Evolutionary conservation across 2,888 invertebrate genomes (phyloP).

Genomic region (Tricholauxania praeusta): DNA sequence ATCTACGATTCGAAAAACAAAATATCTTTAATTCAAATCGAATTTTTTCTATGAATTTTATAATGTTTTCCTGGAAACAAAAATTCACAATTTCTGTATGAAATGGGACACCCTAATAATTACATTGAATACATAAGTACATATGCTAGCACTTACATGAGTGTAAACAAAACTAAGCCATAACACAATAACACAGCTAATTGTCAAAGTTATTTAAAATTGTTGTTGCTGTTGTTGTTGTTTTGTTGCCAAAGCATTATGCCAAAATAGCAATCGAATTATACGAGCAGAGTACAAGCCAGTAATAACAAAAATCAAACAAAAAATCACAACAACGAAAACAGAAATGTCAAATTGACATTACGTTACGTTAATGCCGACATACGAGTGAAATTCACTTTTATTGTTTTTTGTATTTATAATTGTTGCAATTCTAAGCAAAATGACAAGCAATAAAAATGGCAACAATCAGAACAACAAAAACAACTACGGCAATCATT

Average conservation of each 20-base stretch:
- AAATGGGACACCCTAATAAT: too few relatives aligned
- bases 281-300: too few relatives aligned
- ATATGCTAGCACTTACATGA: not conserved
- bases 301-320: not conserved
- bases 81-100: too few relatives aligned
- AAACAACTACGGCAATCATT: not conserved
- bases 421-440: not conserved
- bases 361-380: not conserved
- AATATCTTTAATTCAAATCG: too few relatives aligned
- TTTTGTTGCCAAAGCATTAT: constrained; percentile 3
- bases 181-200: constrained; percentile 9
- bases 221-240: constrained; percentile 12
- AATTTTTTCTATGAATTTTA: too few relatives aligned
- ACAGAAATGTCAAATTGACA: constrained; percentile 17
- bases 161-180: constrained; percentile 8
- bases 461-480: constrained; percentile 13
- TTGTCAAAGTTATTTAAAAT: constrained; percentile 16
- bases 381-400: constrained; percentile 1
- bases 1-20: too few relatives aligned
- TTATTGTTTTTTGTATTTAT: constrained; percentile 13
- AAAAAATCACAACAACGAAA: constrained; percentile 30
- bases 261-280: constrained; percentile 16
- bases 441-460: constrained; percentile 32
- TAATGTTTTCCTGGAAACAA: too few relatives aligned
- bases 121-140: too few relatives aligned